A percentile compares a stretch with the other conserved stretches of the same genome.
These are phyloP conservation scores for Saturnia pavonia DNA, from an alignment of 2,888 invertebrate genomes.

Conservation along the genomic window DNA sequence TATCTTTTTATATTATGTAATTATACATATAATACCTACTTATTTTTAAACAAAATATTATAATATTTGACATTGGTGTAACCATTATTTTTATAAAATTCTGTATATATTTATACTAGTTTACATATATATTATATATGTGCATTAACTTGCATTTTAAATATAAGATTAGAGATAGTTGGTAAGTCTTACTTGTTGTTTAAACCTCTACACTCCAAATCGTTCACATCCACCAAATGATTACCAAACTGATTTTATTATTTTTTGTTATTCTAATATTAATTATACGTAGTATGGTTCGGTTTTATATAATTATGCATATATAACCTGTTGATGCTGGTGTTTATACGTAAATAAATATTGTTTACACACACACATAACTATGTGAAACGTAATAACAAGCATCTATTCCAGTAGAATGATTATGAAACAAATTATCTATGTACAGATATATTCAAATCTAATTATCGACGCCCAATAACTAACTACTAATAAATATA, in stretches of 20 bases:
- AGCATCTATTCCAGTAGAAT: too few relatives aligned
- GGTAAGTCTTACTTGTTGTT: neutral
- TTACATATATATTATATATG: neutral
- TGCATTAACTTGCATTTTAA: neutral
- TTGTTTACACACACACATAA: too few relatives aligned
- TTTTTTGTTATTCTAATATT: neutral
- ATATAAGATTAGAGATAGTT: neutral
- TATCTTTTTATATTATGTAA: neutral
- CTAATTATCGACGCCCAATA: too few relatives aligned
- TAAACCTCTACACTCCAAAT: neutral
- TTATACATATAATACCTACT: neutral
- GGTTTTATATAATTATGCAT: neutral
- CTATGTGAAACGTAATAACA: too few relatives aligned
- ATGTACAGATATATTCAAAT: too few relatives aligned
- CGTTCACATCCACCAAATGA: constrained; percentile 24
- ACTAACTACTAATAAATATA: too few relatives aligned
- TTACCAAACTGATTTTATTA: constrained; percentile 9
- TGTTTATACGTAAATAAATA: too few relatives aligned
- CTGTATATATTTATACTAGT: neutral
- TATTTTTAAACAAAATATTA: too few relatives aligned
- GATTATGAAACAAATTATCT: too few relatives aligned
- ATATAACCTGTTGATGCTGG: too few relatives aligned
- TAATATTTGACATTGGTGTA: neutral
- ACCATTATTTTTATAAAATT: neutral
- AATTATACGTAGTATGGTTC: neutral